Evolutionary conservation across 2,797 vertebrate genomes (phyloP).

Genomic region (Dallia pectoralis): DNA sequence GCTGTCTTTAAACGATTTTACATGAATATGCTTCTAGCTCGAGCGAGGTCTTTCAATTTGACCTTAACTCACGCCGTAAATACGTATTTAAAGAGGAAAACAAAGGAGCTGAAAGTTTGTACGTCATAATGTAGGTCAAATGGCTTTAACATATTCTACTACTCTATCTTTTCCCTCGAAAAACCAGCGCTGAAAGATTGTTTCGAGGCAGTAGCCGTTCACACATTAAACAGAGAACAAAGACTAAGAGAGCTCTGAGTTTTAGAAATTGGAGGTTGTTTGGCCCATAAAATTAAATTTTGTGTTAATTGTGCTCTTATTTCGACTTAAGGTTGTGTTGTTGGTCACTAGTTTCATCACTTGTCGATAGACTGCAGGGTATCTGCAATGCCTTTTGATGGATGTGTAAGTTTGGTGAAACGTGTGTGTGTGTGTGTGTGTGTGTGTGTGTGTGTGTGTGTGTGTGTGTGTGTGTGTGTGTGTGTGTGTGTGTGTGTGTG

Average conservation of each 20-base stretch:
- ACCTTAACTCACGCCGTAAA: neutral
- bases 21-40: neutral
- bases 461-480: neutral
- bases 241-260: neutral
- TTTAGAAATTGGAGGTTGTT: neutral
- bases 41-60: neutral
- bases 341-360: conserved; percentile 7
- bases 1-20: neutral
- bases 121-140: too few relatives aligned
- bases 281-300: neutral
- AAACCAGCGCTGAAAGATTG: neutral
- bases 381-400: neutral
- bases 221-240: neutral
- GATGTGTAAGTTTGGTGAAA: neutral
- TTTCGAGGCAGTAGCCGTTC: neutral
- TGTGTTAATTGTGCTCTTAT: neutral
- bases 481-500: neutral
- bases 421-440: neutral
- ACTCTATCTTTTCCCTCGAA: too few relatives aligned
- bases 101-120: neutral
- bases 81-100: neutral
- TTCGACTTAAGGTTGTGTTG: neutral
- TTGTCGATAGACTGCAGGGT: conserved; percentile 2
- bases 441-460: too few relatives aligned
- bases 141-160: neutral